A percentile compares a stretch with the other conserved stretches of the same genome.
Conservation (phyloP, 2,888 invertebrate species). For the Sminthurides aquaticus region DNA sequence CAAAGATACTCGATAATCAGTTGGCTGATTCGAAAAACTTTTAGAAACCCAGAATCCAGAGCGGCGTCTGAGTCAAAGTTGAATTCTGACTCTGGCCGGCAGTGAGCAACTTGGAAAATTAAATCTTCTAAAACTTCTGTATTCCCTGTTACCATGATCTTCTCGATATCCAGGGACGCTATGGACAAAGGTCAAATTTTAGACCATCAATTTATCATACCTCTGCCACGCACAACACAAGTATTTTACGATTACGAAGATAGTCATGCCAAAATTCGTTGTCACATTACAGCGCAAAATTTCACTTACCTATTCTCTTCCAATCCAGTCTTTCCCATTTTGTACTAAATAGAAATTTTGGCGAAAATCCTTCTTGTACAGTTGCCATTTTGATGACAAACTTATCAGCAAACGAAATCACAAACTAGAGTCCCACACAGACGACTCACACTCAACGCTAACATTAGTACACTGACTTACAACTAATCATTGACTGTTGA, state of each 20-base stretch:
- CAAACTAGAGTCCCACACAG: too few relatives aligned
- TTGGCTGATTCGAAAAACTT: constrained; percentile 37
- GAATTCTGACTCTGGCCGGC: constrained; percentile 36
- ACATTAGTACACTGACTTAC: too few relatives aligned
- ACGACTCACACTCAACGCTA: too few relatives aligned
- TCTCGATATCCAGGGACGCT: constrained; percentile 38
- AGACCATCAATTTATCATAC: not conserved
- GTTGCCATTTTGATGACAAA: too few relatives aligned
- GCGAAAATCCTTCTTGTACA: too few relatives aligned
- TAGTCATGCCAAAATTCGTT: not conserved
- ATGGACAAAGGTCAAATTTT: not conserved
- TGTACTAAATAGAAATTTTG: constrained; percentile 19
- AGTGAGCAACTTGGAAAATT: constrained; percentile 31
- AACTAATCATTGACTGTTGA: too few relatives aligned
- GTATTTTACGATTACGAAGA: not conserved
- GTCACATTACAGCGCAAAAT: not conserved
- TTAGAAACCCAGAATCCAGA: constrained; percentile 36
- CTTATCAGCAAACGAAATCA: too few relatives aligned
- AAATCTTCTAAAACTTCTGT: constrained; percentile 26
- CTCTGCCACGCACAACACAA: not conserved
- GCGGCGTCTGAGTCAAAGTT: constrained; percentile 8
- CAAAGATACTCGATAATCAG: constrained; percentile 32
- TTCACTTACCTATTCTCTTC: constrained; percentile 34
- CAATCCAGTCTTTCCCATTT: constrained; percentile 36
- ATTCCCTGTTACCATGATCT: constrained; percentile 28